Percentiles rank a stretch among this genome's conserved stretches.
Conservation (phyloP, 2,113 vertebrate genomes). For the Poeciliopsis retropinna region DNA sequence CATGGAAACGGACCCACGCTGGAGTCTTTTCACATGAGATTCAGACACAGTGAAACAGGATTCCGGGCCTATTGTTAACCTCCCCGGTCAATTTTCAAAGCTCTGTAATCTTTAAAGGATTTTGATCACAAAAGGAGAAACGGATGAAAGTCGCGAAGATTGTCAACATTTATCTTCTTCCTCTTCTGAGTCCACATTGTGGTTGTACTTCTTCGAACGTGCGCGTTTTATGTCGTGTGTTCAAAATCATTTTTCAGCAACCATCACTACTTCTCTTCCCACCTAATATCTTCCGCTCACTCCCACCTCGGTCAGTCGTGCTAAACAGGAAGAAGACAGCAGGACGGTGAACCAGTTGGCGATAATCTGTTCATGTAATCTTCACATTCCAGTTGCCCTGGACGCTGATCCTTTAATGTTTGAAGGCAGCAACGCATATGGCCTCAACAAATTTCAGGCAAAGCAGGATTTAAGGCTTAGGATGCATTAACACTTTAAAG, state of each 20-base stretch:
- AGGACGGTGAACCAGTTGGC: slow-evolving; percentile 5
- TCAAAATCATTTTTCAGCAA: neutral
- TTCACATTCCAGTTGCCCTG: slow-evolving; percentile 29
- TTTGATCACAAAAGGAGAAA: neutral
- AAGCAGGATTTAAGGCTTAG: slow-evolving; percentile 50
- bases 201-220: neutral
- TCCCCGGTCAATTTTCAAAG: slow-evolving; percentile 8
- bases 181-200: neutral
- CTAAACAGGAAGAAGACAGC: neutral
- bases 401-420: slow-evolving; percentile 59
- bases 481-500: slow-evolving; percentile 65
- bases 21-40: slow-evolving; percentile 38
- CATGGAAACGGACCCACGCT: slow-evolving; percentile 55
- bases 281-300: neutral
- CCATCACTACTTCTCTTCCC: neutral
- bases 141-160: neutral
- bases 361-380: slow-evolving; percentile 33
- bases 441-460: slow-evolving; percentile 21
- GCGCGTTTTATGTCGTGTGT: neutral
- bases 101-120: neutral
- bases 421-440: slow-evolving; percentile 60
- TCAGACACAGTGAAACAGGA: slow-evolving; percentile 39
- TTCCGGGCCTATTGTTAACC: slow-evolving; percentile 2
- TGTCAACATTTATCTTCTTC: neutral
- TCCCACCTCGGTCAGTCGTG: neutral